These are phyloP conservation scores for Tetrax tetrax DNA, from an alignment of 2,113 vertebrate species.

Conservation along the genomic window DNA sequence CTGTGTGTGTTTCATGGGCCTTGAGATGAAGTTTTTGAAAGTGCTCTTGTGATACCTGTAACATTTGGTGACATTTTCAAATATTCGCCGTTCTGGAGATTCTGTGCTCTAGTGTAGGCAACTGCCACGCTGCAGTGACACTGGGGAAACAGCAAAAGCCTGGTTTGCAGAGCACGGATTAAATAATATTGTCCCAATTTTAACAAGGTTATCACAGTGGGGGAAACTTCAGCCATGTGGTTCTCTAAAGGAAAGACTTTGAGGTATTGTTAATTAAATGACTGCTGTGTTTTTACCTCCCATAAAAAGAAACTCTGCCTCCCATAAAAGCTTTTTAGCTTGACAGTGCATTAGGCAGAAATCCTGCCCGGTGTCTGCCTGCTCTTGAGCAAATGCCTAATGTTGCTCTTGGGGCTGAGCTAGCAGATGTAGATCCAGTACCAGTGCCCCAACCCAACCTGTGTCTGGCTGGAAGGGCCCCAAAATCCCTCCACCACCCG, in stretches of 20 bases:
- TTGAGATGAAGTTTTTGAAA: not conserved
- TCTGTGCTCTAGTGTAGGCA: fast-evolving
- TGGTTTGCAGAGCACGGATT: not conserved
- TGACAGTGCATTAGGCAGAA: not conserved
- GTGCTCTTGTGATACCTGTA: not conserved
- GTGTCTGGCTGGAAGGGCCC: not conserved
- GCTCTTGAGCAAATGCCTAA: not conserved
- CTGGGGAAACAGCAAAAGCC: not conserved
- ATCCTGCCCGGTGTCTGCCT: not conserved
- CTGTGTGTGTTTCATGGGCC: not conserved
- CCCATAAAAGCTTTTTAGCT: not conserved
- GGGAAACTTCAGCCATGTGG: not conserved
- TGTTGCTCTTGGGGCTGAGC: not conserved
- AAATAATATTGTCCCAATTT: not conserved
- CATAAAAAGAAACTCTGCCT: not conserved
- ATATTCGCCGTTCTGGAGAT: not conserved
- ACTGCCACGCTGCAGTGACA: fast-evolving
- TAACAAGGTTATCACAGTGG: slow-evolving; percentile 13
- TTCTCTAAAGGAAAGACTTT: not conserved
- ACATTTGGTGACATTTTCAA: not conserved
- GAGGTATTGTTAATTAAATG: slow-evolving; percentile 34
- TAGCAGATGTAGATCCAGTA: not conserved
- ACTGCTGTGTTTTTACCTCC: slow-evolving; percentile 12
- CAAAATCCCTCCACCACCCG: fast-evolving
- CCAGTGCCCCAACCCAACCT: not conserved